Conservation (phyloP, 2,888 invertebrate genomes). For the Stenchaetothrips biformis region DNA sequence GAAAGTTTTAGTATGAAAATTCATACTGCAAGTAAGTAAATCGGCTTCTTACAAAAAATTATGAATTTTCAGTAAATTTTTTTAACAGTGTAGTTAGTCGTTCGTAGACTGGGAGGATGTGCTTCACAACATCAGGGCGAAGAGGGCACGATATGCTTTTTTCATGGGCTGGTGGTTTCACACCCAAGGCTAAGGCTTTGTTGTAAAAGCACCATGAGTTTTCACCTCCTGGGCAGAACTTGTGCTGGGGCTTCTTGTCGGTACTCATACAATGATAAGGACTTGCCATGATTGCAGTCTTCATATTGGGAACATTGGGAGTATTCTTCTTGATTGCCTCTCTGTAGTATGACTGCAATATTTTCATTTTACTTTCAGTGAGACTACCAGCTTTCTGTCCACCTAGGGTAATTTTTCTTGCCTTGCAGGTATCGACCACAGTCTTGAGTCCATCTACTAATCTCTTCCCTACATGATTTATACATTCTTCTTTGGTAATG, state of each 20-base stretch:
- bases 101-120: slow-evolving; percentile 34
- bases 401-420: slow-evolving; percentile 30
- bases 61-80: too few species aligned
- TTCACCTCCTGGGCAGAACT: slow-evolving; percentile 34
- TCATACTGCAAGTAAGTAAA: too few species aligned
- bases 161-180: slow-evolving; percentile 25
- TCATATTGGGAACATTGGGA: slow-evolving; percentile 34
- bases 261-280: slow-evolving; percentile 38
- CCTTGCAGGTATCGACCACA: slow-evolving; percentile 23
- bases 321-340: slow-evolving; percentile 35
- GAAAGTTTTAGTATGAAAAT: too few species aligned
- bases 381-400: slow-evolving; percentile 29
- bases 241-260: slow-evolving; percentile 38
- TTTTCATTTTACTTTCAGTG: slow-evolving; percentile 29
- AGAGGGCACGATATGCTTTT: slow-evolving; percentile 1
- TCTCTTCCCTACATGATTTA: slow-evolving; percentile 33
- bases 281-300: slow-evolving; percentile 37
- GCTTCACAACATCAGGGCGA: slow-evolving; percentile 29
- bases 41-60: too few species aligned
- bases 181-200: slow-evolving; percentile 32
- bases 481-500: slow-evolving; percentile 32
- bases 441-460: slow-evolving; percentile 30
- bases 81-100: too few species aligned
- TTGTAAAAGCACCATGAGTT: slow-evolving; percentile 37
- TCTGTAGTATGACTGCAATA: slow-evolving; percentile 35